These are phyloP conservation scores for Drosophila subpulchrella DNA, from an alignment of 1,140 invertebrate genomes.

Conservation along the genomic window DNA sequence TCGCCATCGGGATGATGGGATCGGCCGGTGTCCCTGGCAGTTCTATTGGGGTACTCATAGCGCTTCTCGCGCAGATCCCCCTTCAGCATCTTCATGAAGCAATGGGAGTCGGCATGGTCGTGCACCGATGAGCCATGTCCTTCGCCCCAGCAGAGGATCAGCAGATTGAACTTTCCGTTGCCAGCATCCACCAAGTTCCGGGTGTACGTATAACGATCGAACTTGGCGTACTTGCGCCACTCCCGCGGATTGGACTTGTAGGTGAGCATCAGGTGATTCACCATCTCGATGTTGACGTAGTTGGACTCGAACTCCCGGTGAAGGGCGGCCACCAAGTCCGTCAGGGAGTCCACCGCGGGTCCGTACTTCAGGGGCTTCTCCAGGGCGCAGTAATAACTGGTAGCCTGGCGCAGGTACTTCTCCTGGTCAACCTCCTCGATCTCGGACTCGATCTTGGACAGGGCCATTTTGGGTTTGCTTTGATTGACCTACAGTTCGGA, in stretches of 20 bases:
- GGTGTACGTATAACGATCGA: conserved; percentile 96
- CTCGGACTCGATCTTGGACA: conserved; percentile 76
- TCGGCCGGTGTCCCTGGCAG: conserved; percentile 3
- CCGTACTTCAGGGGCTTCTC: conserved; percentile 83
- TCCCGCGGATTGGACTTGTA: conserved; percentile 96
- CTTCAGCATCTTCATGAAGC: conserved; percentile 97
- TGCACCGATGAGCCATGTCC: conserved; percentile 98
- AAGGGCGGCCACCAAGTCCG: conserved; percentile 90
- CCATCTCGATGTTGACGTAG: conserved; percentile 94
- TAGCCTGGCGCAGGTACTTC: conserved; percentile 78
- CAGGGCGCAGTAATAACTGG: conserved; percentile 74
- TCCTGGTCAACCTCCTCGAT: conserved; percentile 74
- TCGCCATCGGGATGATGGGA: conserved; percentile 42
- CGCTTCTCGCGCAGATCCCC: conserved; percentile 89
- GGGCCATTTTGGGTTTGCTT: conserved; percentile 70
- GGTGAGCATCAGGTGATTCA: conserved; percentile 92
- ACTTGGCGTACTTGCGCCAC: conserved; percentile 98
- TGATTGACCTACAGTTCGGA: conserved; percentile 66
- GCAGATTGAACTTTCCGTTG: conserved; percentile 99
- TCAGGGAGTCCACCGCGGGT: conserved; percentile 85
- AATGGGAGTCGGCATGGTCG: conserved; percentile 98
- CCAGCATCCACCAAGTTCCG: conserved; percentile 96
- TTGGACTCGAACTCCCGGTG: conserved; percentile 91
- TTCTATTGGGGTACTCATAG: conserved; percentile 71
- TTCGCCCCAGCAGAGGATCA: conserved; percentile 98